Percentiles rank a stretch among this genome's conserved stretches.
Evolutionary conservation across 2,888 invertebrate species (phyloP).

Genomic region (Calameuta idolon): DNA sequence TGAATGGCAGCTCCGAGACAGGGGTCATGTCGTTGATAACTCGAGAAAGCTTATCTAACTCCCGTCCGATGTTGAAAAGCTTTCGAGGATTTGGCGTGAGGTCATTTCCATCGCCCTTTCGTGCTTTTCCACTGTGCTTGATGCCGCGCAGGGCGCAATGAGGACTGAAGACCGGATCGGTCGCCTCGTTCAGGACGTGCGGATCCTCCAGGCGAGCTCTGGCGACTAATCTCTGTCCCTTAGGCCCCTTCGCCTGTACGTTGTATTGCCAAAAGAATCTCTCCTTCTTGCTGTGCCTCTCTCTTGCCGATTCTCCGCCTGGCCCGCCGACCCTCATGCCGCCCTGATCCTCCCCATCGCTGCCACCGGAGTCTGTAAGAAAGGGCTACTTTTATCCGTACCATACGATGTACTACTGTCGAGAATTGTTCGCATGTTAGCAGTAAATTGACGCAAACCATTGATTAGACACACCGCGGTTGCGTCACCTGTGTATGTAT

Average conservation of each 20-base stretch:
- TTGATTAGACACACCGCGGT: neutral
- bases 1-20: slow-evolving; percentile 91
- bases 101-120: slow-evolving; percentile 98
- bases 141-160: slow-evolving; percentile 90
- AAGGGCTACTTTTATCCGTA: neutral
- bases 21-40: slow-evolving; percentile 97
- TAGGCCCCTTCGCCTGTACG: slow-evolving; percentile 97
- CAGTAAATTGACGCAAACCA: neutral
- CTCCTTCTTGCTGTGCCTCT: slow-evolving; percentile 76
- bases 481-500: neutral
- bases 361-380: slow-evolving; percentile 74
- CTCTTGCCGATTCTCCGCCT: slow-evolving; percentile 43
- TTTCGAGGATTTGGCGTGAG: slow-evolving; percentile 95
- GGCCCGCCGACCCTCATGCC: slow-evolving; percentile 62
- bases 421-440: neutral
- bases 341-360: slow-evolving; percentile 70
- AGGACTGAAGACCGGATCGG: slow-evolving; percentile 97
- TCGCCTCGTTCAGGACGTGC: slow-evolving; percentile 88
- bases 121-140: slow-evolving; percentile 91
- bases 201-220: slow-evolving; percentile 91
- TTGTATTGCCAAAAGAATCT: slow-evolving; percentile 99
- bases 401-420: neutral
- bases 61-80: slow-evolving; percentile 89
- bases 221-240: slow-evolving; percentile 89
- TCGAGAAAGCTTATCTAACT: slow-evolving; percentile 89